Conservation (phyloP, 2,113 vertebrate species). For the Heterotilapia buettikoferi region DNA sequence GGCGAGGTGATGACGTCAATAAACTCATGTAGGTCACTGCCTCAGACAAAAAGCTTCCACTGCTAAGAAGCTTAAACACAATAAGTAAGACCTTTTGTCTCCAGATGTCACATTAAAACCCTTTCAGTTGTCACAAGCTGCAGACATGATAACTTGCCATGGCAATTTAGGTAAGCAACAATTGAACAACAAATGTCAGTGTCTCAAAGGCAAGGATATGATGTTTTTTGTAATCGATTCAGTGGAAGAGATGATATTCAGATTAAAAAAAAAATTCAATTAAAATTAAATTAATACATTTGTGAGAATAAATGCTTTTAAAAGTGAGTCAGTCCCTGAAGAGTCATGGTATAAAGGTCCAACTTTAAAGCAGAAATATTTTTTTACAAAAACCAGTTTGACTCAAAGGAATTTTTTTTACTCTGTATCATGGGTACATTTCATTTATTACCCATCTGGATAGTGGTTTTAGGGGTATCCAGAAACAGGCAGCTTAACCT, state of each 20-base stretch:
- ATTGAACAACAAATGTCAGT: neutral
- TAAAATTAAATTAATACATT: neutral
- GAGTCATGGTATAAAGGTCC: neutral
- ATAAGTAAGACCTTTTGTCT: neutral
- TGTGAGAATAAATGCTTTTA: neutral
- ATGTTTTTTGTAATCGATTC: neutral
- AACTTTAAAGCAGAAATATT: neutral
- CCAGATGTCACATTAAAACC: neutral
- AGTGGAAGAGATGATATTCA: neutral
- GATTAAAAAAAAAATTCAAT: accelerated
- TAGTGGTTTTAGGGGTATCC: neutral
- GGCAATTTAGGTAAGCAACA: neutral
- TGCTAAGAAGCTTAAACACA: conserved; percentile 8
- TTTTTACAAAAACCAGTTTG: neutral
- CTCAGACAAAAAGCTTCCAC: neutral
- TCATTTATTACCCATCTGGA: neutral
- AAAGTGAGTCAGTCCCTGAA: neutral
- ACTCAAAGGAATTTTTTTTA: neutral
- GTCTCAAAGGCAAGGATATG: neutral
- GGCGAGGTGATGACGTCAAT: neutral
- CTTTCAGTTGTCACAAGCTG: neutral
- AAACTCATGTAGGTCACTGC: neutral
- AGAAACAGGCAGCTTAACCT: neutral
- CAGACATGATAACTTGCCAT: neutral
- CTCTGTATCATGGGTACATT: neutral